Base-by-base conservation (phyloP, 2,113 vertebrate species). In the Tamias sibiricus region DNA sequence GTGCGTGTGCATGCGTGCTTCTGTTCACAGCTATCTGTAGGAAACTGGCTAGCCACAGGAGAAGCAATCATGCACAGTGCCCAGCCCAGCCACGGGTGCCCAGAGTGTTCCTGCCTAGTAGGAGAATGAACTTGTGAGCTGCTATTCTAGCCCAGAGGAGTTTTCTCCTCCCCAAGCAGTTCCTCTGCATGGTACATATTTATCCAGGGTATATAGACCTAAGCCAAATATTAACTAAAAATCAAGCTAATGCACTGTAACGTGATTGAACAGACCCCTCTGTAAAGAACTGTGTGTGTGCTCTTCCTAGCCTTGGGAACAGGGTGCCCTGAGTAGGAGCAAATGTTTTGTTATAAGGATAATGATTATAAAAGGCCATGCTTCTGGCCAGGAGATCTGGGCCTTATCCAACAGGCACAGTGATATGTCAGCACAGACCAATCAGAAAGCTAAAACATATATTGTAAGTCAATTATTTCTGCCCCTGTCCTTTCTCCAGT, bases 221-320 rank as follows among this genome's bases (percentile, higher is more conserved):
- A 92, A 96, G 92, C 72, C 85, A 95, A 97, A 95, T 95, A 94
- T 95, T 95, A 97, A 96, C 95, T 87, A 96, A 96, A 91, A 94
- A 66, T 88, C 95, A 96, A 77, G 75, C 90, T 80, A 90, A 97
- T 90, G 83, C 71, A 71, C 87, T 93, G 54, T 87, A 92, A 91
- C 13, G 0, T 80, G 91, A 82, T n/a, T 76, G 85, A 93, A 82
- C 49, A 95, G 88, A 87, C 77, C 90, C 71, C 49, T 97, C 72
- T 87, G 57, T 88, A 80, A 92, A 95, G 96, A 95, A 80, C 54
- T 42, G 22, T 94, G 54, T 95, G 92, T 96, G 49, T 95, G 62
- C 57, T 94, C 82, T 95, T 90, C 49, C 76, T 26, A 75, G 77
- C 82, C 75, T 88, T 72, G 91, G 86, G 77, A 97, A 44, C 82